Evolutionary conservation across 1,140 invertebrate genomes (phyloP), one percentile per base, ranked within the genome.

Genomic region (Halictus rubicundus): DNA sequence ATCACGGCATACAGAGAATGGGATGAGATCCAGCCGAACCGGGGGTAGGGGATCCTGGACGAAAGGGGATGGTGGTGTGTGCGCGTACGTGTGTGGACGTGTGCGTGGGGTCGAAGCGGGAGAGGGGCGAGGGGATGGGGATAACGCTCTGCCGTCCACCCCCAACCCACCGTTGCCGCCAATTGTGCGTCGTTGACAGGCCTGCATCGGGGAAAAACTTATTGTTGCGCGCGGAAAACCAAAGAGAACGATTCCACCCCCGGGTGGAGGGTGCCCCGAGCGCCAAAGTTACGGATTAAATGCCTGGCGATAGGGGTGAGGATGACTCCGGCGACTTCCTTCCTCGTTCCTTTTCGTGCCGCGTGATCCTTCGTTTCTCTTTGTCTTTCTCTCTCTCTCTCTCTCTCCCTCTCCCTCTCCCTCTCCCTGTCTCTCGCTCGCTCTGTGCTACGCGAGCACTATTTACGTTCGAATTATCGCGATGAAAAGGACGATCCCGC

Each of bases 1-100:
- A 93, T 93, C 91, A 92, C 91, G 88, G 88, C 90, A 79, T 89
- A 91, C 88, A 89, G 82, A 87, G 91, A 90, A 90, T 90, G 89
- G 90, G 91, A 92, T 90, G 91, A 91, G 90, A 88, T 88, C 85
- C 70, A 82, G 79, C 65, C 72, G 74, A 68, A 74, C 83, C 74
- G 60, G 91, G 93, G 93, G 92, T 90, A 92, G 92, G 92, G 57
- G 19, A 21, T 57, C 32, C 70, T 71, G 83, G 79, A 66, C 68
- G 80, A 57, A 74, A 52, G 75, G 69, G 68, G 71, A n/a, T 49
- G 42, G 64, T 68, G 39, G 64, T 68, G 39, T 23, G 68, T 60
- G 32, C 32, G 32, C 5, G 32, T 32, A 32, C 5, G 32, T 32
- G 3, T 32, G 32, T 32, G n/a, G n/a, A n/a, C n/a, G 32, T 32